phyloP scores from a whole-genome alignment of 2,797 vertebrate genomes.

The Brotogeris chrysoptera region DNA sequence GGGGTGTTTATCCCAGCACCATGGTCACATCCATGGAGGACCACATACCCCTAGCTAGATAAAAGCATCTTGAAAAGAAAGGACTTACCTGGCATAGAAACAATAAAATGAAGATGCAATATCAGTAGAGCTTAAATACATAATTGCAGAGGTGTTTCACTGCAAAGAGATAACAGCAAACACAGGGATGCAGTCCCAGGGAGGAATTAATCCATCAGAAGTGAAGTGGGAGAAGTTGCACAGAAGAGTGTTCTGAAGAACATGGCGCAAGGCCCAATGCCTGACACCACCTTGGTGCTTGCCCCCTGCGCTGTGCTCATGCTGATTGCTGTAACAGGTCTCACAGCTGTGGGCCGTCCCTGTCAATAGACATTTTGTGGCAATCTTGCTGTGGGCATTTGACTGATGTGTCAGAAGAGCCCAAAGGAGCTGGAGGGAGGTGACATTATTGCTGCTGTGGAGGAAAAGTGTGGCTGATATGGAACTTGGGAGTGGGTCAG shows the following conservation, averaged over 20 bases:
- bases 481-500: neutral
- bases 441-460: neutral
- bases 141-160: neutral
- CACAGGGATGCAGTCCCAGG: neutral
- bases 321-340: neutral
- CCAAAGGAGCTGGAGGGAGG: neutral
- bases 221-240: neutral
- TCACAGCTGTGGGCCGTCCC: neutral
- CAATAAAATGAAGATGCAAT: neutral
- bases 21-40: accelerated
- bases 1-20: neutral
- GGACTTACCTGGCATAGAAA: neutral
- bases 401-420: constrained; percentile 15
- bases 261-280: neutral
- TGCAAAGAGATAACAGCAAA: neutral
- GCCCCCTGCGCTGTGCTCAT: neutral
- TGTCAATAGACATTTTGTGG: constrained; percentile 43
- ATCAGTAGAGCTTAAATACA: neutral
- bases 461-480: neutral
- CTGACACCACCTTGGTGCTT: neutral
- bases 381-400: neutral
- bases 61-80: neutral
- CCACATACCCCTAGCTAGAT: neutral
- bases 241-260: neutral
- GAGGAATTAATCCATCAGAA: neutral